Evolutionary conservation across 2,888 invertebrate genomes (phyloP).

Genomic region (Clitarchus hookeri): DNA sequence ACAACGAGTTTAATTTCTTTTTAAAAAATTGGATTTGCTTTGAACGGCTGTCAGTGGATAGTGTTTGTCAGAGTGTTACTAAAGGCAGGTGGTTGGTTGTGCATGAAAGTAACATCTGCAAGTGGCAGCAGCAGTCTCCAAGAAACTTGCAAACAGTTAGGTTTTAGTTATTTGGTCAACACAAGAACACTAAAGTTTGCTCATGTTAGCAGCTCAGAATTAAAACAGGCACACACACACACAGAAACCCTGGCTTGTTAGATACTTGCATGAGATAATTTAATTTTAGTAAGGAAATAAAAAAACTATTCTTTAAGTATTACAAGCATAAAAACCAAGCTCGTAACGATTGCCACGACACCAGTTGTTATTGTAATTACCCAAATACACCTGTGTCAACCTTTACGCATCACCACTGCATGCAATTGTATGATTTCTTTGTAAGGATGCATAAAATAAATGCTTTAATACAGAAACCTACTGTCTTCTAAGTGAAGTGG

Average conservation of each 20-base stretch:
- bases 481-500: not conserved
- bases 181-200: not conserved
- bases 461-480: not conserved
- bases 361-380: conserved; percentile 32
- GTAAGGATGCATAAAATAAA: conserved; percentile 10
- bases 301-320: conserved; percentile 29
- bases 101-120: not conserved
- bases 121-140: not conserved
- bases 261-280: conserved; percentile 32
- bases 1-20: not conserved
- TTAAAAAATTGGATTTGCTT: not conserved
- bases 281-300: conserved; percentile 26
- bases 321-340: conserved; percentile 35
- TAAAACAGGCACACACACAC: conserved; percentile 39
- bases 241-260: conserved; percentile 47
- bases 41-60: not conserved
- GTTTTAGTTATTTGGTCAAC: not conserved
- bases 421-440: not conserved
- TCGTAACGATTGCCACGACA: conserved; percentile 22
- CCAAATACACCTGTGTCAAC: conserved; percentile 26
- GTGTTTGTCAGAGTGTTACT: not conserved
- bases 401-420: conserved; percentile 14
- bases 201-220: not conserved
- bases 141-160: conserved; percentile 15
- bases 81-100: not conserved